Evolutionary conservation across 2,888 invertebrate species (phyloP), one percentile per base, ranked within the genome.

Genomic region (Gasteruption jaculator): DNA sequence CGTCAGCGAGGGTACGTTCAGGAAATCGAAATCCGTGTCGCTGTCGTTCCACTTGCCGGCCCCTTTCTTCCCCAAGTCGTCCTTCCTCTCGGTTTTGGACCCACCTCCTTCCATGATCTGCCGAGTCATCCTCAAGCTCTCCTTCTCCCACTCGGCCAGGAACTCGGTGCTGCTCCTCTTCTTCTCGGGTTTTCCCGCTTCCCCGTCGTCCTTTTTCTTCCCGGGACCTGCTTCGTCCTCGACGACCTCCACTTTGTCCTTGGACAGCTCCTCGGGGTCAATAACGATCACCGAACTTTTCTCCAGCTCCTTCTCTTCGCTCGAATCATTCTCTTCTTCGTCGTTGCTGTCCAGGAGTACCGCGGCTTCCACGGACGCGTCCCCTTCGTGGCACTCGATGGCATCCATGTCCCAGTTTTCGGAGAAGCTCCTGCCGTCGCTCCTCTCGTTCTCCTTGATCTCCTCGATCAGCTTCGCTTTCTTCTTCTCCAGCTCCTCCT

Each of bases 1-100:
- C 8, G 63, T 66, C 19, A 70, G 44, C 0, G 68, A 63, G 1
- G 59, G 58, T 3, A 69, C 63, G 27, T 66, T 63, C 6, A 67
- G 45, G 1, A 58, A 58, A 30, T 68, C 65, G 30, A 65, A 68
- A 32, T 69, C 68, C 2, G 61, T 60, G 29, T 60, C 59, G 3
- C 53, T 47, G 29, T 60, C 59, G 3, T 53, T 47, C 65, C 66
- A 68, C 36, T 60, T 60, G 1, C 19, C 42, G 50, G 30, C 29
- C 5, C 51, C 52, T 7, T 45, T 48, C 16, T 51, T 54, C 10
- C 41, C 34, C 14, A 53, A 56, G 4, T 43, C 39, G 8, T 41
- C 40, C 20, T 53, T 56, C 24, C 57, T 57, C 1, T 48, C 44
- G 12, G 43, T 29, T 12, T 41, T 45, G 1, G 46, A 27, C 18